phyloP scores from a whole-genome alignment of 2,113 vertebrate genomes.

The Porphyrio hochstetteri region DNA sequence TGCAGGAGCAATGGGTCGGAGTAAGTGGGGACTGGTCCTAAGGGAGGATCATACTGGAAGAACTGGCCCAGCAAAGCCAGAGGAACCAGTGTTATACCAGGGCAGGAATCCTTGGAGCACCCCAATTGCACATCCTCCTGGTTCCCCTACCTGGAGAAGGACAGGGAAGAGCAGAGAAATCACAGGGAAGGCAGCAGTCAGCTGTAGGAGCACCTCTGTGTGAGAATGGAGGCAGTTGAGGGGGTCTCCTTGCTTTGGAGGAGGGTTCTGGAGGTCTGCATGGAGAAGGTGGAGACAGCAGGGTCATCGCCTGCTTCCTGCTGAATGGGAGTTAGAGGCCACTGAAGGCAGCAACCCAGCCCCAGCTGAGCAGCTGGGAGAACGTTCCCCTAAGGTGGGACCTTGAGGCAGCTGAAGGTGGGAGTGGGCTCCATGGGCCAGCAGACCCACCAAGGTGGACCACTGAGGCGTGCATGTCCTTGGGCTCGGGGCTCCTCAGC shows the following conservation, averaged over 20 bases:
- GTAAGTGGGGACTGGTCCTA: not conserved
- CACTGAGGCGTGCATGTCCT: fast-evolving
- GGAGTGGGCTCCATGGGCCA: fast-evolving
- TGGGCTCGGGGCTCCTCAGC: not conserved
- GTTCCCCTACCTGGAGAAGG: not conserved
- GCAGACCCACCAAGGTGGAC: not conserved
- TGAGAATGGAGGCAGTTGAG: not conserved
- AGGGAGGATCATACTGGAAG: not conserved
- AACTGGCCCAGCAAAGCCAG: not conserved
- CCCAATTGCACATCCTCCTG: fast-evolving
- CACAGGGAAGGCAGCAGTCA: fast-evolving
- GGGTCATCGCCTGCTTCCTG: fast-evolving
- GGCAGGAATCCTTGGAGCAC: not conserved
- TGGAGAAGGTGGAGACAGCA: not conserved
- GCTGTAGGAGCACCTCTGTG: not conserved
- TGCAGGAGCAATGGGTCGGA: not conserved
- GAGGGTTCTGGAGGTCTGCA: not conserved
- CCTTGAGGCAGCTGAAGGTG: not conserved
- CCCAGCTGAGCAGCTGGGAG: not conserved
- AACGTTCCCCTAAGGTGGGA: not conserved
- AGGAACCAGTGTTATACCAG: not conserved
- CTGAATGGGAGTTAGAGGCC: not conserved
- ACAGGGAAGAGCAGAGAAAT: not conserved
- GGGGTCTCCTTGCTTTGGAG: not conserved
- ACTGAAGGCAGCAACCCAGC: not conserved